phyloP scores from a whole-genome alignment of 2,113 vertebrate genomes.

The Pelmatolapia mariae region DNA sequence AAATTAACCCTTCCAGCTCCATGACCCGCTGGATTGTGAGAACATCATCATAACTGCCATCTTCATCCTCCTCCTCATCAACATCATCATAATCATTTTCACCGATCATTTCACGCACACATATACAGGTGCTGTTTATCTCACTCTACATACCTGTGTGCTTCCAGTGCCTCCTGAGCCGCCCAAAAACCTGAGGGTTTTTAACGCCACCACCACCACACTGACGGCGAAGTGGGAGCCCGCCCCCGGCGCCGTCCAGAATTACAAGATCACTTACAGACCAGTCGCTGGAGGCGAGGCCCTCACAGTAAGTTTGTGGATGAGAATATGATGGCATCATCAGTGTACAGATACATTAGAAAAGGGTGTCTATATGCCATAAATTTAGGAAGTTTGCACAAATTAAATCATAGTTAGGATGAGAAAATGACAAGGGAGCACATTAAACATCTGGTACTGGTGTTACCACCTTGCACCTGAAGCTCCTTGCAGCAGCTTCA shows the following conservation, averaged over 20 bases:
- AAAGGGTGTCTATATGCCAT: not conserved
- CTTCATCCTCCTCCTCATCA: not conserved
- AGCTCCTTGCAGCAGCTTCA: not conserved
- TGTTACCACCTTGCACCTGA: not conserved
- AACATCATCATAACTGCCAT: not conserved
- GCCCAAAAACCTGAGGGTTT: constrained; percentile 86
- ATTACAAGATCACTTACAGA: constrained; percentile 81
- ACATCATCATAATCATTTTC: not conserved
- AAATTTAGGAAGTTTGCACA: not conserved
- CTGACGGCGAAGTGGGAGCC: constrained; percentile 89
- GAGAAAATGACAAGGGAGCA: not conserved
- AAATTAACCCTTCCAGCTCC: constrained; percentile 1
- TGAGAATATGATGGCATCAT: not conserved
- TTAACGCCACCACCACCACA: constrained; percentile 85
- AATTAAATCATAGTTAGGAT: not conserved
- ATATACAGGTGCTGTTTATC: not conserved
- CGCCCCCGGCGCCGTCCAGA: constrained; percentile 83
- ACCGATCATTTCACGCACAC: not conserved
- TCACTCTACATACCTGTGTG: constrained; percentile 11
- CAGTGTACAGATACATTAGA: not conserved
- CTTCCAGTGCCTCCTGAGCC: constrained; percentile 77
- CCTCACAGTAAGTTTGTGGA: constrained; percentile 68
- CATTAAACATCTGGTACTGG: not conserved
- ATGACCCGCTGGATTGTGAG: not conserved
- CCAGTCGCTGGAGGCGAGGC: constrained; percentile 75